Conservation (phyloP, 2,797 vertebrate species). For the Falco concolor region DNA sequence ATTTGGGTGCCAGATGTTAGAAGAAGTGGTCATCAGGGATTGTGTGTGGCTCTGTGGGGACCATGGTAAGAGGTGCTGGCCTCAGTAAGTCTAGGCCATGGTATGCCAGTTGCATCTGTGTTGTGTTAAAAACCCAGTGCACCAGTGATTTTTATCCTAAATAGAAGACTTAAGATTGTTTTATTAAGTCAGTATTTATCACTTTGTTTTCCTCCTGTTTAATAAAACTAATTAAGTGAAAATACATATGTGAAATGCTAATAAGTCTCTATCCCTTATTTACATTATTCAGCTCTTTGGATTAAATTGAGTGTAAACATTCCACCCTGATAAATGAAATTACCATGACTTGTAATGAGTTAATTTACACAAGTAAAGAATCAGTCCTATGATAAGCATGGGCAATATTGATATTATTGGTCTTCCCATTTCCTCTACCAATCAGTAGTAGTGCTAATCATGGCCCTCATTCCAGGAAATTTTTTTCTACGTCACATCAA, state of each 20-base stretch:
- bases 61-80: accelerated
- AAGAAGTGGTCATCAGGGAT: neutral
- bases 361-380: neutral
- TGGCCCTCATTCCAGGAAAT: neutral
- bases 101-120: neutral
- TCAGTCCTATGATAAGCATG: neutral
- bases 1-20: neutral
- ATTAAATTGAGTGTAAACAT: neutral
- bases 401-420: neutral
- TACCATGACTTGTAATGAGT: too few species aligned
- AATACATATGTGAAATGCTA: neutral
- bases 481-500: neutral
- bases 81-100: neutral
- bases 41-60: neutral
- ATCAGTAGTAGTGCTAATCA: neutral
- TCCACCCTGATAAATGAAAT: neutral
- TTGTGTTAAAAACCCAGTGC: neutral
- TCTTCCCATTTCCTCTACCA: neutral
- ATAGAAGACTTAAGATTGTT: neutral
- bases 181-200: neutral
- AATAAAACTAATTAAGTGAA: neutral
- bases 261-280: neutral
- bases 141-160: neutral
- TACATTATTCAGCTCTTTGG: neutral
- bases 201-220: neutral